Conservation (phyloP, 2,888 invertebrate species). For the Oscheius sp. region DNA sequence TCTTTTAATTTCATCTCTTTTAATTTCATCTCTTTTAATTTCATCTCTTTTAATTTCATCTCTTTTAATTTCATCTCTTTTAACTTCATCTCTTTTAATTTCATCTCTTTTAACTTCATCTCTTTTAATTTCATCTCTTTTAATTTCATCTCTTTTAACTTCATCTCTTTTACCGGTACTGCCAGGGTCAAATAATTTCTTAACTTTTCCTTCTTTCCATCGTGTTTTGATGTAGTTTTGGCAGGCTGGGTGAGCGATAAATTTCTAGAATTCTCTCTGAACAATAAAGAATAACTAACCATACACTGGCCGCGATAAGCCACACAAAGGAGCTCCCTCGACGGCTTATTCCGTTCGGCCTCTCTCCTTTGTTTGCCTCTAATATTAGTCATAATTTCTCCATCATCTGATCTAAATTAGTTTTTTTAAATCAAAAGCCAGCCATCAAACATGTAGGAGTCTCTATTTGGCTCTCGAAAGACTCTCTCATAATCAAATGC, state of each 20-base stretch:
- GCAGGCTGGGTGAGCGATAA: constrained; percentile 8
- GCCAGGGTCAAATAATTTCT: not conserved
- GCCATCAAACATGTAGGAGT: not conserved
- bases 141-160: too few species aligned
- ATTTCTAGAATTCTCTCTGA: constrained; percentile 7
- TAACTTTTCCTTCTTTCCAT: constrained; percentile 10
- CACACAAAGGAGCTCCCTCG: constrained; percentile 11
- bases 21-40: too few species aligned
- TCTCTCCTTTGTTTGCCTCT: not conserved
- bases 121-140: too few species aligned
- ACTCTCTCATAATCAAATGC: constrained; percentile 4
- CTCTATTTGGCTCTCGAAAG: not conserved
- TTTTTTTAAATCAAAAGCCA: not conserved
- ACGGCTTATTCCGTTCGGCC: not conserved
- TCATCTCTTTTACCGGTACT: too few species aligned
- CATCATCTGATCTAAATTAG: not conserved
- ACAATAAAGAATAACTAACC: not conserved
- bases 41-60: too few species aligned
- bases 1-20: too few species aligned
- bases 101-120: too few species aligned
- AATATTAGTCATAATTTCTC: not conserved
- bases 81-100: too few species aligned
- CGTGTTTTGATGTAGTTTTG: constrained; percentile 10
- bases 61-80: too few species aligned
- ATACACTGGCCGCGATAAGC: constrained; percentile 14